These are phyloP conservation scores for Oncorhynchus keta DNA, from an alignment of 2,113 vertebrate genomes.

Conservation along the genomic window DNA sequence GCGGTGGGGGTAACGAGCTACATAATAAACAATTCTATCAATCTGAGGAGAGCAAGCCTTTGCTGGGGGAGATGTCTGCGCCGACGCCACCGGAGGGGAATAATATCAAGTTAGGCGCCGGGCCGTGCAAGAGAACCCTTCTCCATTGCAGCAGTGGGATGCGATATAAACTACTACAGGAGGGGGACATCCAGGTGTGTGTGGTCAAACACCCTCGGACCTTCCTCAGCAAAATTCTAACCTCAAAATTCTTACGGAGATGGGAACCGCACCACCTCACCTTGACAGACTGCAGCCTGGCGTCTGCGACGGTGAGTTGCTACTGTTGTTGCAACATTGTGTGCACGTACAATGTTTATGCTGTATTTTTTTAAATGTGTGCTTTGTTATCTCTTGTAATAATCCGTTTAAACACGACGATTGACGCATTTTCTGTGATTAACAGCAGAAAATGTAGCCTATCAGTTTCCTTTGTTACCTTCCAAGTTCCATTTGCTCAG, in stretches of 20 bases:
- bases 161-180: constrained; percentile 96
- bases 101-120: constrained; percentile 82
- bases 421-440: neutral
- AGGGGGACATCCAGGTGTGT: constrained; percentile 98
- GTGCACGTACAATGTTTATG: neutral
- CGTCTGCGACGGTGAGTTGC: constrained; percentile 91
- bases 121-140: constrained; percentile 84
- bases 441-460: neutral
- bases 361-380: neutral
- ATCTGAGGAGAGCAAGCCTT: constrained; percentile 90
- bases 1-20: constrained; percentile 80
- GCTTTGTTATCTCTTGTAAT: neutral
- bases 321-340: neutral
- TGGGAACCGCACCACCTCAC: constrained; percentile 98
- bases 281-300: constrained; percentile 89
- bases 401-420: neutral
- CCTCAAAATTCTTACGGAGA: constrained; percentile 92
- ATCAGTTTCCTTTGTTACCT: neutral
- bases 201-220: constrained; percentile 94
- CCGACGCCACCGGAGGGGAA: constrained; percentile 76
- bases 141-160: constrained; percentile 86
- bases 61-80: constrained; percentile 86
- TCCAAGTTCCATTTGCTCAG: neutral
- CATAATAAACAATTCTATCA: constrained; percentile 82
- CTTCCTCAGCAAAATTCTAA: constrained; percentile 98